Evolutionary conservation across 1,140 invertebrate genomes (phyloP), one percentile per base, ranked within the genome.

Genomic region (Habropoda laboriosa): DNA sequence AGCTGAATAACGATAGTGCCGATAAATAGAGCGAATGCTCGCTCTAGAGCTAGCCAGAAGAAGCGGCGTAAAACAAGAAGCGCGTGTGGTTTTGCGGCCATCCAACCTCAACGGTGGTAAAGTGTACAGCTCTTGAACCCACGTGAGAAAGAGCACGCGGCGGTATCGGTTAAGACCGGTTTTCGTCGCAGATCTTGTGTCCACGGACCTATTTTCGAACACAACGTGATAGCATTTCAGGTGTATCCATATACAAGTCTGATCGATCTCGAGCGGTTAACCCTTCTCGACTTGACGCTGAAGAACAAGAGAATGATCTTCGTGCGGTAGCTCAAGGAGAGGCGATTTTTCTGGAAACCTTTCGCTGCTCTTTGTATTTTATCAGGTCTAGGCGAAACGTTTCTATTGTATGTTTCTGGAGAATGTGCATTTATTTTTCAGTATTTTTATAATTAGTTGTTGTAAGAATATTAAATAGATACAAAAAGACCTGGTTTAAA

Each of bases 131-230:
- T 67, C 66, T 51, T 53, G 32, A 55, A 58, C 60, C 47, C 68
- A 81, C 82, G 79, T 79, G 79, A 85, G 82, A 85, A 86, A 84
- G 53, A 72, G 78, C 82, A 61, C 53, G 49, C 38, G 60, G 45
- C 35, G 80, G 72, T 75, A 55, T 84, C 79, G 68, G 66, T 53
- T 66, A 51, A 67, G 79, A 85, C 83, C 82, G 83, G 83, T 86
- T 86, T n/a, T 55, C 68, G 13, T 49, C 42, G 45, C 45, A 30
- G 42, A 78, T 71, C 35, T 40, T 35, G 16, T 3, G 30, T 40
- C 32, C 66, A 32, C 35, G 42, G 16, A 58, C 40, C 67, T 55
- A 78, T 78, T 78, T 70, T 71, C 53, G 21, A 47, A n/a, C 35
- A 8, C 27, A 35, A 40, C 24, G n/a, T 16, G 74, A 57, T 57